Base-by-base conservation (phyloP, 1,140 invertebrate species). In the Formica selysi region DNA sequence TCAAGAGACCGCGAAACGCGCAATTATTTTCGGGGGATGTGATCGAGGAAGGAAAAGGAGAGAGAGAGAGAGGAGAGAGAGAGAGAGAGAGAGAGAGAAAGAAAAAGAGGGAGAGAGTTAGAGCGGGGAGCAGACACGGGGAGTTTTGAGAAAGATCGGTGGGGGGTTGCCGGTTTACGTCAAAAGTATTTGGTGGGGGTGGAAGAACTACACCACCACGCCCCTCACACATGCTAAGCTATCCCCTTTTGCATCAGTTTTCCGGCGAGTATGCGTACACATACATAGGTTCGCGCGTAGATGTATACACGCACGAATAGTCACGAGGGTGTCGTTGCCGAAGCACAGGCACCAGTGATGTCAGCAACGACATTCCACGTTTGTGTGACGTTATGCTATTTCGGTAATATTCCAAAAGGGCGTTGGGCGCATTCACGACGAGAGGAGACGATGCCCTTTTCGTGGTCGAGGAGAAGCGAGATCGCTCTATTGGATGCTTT, bases 1-100 rank as follows among this genome's bases (percentile, higher is more conserved):
- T 93, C 92, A 92, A 92, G 92, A 93, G 92, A 94, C 93, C 94
- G 91, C 93, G 92, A 94, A 94, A 94, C 88, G 92, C 85, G 92
- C 94, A 93, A 94, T 94, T 94, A 94, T 94, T 92, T 92, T 88
- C 85, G 57, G 80, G 68, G 78, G 65, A 68, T 71, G 32, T 61
- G 32, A 85, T 81, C 64, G 67, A 81, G 86, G 65, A 67, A 64
- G 57, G 36, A 68, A 54, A 54, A 73, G 62, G 48, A 78, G 36
- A 54, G 48, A 73, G 13, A 26, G 54, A 85, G 19, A 51, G 41
- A 67, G n/a, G 76, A 86, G 22, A 22, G 22, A 22, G 0, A 22
- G 22, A 22, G 48, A 73, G 13, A 26, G 54, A 85, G 19, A 51
- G 41, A 67, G 76, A 86, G 22, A 22, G 22, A 22, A 22, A 22